Base-by-base conservation (phyloP, 53 echinoderm and acorn worm genomes). In the Paelopatides confundens region DNA sequence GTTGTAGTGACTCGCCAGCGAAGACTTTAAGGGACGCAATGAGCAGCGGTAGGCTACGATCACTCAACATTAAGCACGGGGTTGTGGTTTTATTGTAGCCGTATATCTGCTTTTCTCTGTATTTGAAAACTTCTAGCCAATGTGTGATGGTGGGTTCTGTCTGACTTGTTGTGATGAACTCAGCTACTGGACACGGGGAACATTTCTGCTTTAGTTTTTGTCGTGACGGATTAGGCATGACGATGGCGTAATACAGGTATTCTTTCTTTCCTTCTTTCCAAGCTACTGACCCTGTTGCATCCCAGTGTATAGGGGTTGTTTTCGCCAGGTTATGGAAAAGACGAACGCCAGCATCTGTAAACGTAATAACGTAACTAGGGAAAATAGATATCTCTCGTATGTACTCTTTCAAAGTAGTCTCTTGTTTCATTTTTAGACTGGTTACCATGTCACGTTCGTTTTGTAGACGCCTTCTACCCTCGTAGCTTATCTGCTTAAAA, bases 261-360 rank as follows among this genome's bases (percentile, higher is more conserved):
- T 77, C 78, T 14, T 77, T 77, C 0, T 39, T 39, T 3, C 31
- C 37, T 24, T 52, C 28, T 77, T 77, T 77, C 78, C 78, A 50
- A n/a, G 78, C 51, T 1, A 76, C 76, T 3, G 76, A 46, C 13
- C 76, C 76, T 7, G 76, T 76, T 6, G 76, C 76, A 39, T 76
- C 76, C 78, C 78, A 77, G 51, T 77, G 78, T 1, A 77, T 28
- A 3, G 78, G 78, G 1, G 50, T 51, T 5, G 78, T 50, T 30
- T 4, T 31, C 3, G 52, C 78, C 31, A 77, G 32, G 2, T 77
- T 51, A n/a, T 77, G 78, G 30, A 77, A 77, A 5, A 77, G 17
- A 28, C 78, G 49, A 1, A 77, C 50, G 3, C 78, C 78, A 2
- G 78, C 78, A 2, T 77, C 78, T 1, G 52, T 77, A 27, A 77